A percentile compares a stretch with the other conserved stretches of the same genome.
phyloP scores from a whole-genome alignment of 2,797 vertebrate species.

The Phalanger gymnotis region DNA sequence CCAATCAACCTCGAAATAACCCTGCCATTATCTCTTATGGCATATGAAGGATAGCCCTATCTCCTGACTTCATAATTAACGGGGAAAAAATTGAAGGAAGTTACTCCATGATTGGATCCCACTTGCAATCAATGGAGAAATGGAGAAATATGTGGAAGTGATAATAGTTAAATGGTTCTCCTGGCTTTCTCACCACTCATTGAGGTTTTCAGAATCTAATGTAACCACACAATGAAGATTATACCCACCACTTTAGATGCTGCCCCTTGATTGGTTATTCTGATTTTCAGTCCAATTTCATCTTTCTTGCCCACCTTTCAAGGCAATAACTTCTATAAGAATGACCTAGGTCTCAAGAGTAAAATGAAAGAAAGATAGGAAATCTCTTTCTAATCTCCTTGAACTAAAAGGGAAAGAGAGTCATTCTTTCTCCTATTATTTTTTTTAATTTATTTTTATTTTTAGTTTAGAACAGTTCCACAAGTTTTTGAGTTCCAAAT shows the following conservation, averaged over 20 bases:
- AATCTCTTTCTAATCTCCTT: too few relatives aligned
- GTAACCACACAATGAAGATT: not conserved
- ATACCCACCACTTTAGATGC: not conserved
- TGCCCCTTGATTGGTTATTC: not conserved
- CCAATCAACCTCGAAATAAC: too few relatives aligned
- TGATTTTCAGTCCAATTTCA: not conserved
- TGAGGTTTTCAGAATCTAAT: not conserved
- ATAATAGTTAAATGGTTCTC: not conserved
- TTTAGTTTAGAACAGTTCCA: too few relatives aligned
- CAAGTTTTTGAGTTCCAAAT: too few relatives aligned
- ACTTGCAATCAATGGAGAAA: not conserved
- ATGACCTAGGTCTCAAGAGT: not conserved
- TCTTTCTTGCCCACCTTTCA: not conserved
- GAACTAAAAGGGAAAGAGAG: not conserved
- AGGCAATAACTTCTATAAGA: not conserved
- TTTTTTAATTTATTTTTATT: too few relatives aligned
- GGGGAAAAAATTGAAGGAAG: not conserved
- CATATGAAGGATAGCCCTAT: too few relatives aligned
- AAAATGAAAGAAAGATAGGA: not conserved
- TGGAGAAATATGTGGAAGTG: not conserved
- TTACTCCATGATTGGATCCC: not conserved
- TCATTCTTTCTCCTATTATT: not conserved
- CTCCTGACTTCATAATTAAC: too few relatives aligned
- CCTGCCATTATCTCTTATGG: too few relatives aligned
- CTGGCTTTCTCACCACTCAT: not conserved